Evolutionary conservation across 2,888 invertebrate genomes (phyloP), one percentile per base, ranked within the genome.

Genomic region (Artemia sinica): DNA sequence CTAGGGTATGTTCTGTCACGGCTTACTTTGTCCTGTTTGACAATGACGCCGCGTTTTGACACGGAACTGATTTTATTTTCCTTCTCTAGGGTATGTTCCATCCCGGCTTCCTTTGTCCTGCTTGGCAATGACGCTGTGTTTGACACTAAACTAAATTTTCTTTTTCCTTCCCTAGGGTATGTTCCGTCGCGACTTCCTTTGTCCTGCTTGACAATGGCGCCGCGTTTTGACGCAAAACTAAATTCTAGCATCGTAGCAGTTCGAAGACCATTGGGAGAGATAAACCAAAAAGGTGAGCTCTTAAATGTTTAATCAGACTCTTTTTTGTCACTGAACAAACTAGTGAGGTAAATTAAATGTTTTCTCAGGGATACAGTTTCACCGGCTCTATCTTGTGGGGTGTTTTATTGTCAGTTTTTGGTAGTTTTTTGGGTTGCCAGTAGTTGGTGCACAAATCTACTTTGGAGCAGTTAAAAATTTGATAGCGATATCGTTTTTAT

Each of bases 171-270:
- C 71, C 14, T 72, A 80, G 89, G 89, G 69, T 89, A 85, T 74
- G 82, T 91, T 79, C 95, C 95, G 0, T 79, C 83, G 28, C 85
- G 87, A 69, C 82, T 99, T 75, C 98, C 98, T 0, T 83, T 86
- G 1, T 93, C 96, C 66, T 94, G 94, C 77, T 83, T 99, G 73
- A 93, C 95, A 48, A 93, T 91, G 81, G 91, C 93, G 13, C 97
- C 97, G 0, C 83, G 97, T 71, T 51, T 48, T 51, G 8, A 14
- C 49, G 13, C 51, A 10, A 69, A 70, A 66, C 18, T 68, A 49
- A 71, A 72, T 68, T 49, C 69, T 58, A 70, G 68, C 68, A 48
- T 67, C 51, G 18, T 13, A 50, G n/a, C 68, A 66, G 14, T 71
- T 69, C 82, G 87, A 65, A 83, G 85, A 71, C 89, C 90, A 12